Conservation (phyloP, 2,888 invertebrate genomes). For the Latrodectus hesperus region DNA sequence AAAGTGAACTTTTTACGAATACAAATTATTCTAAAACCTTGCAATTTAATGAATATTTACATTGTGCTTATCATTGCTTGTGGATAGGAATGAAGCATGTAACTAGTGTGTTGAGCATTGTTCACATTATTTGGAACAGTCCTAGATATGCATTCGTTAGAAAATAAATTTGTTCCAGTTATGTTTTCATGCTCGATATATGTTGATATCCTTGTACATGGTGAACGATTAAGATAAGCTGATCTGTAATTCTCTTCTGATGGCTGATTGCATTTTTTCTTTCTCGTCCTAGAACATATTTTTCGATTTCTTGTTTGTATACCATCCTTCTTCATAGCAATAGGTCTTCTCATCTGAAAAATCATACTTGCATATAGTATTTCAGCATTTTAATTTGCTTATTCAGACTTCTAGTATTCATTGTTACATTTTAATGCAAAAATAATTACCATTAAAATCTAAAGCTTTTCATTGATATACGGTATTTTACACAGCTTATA, state of each 20-base stretch:
- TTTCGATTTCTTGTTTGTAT: slow-evolving; percentile 99
- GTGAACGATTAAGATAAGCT: slow-evolving; percentile 7
- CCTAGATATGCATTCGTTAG: slow-evolving; percentile 8
- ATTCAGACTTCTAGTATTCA: too few species aligned
- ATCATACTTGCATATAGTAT: neutral
- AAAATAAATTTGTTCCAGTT: slow-evolving; percentile 3
- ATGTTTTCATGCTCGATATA: slow-evolving; percentile 44
- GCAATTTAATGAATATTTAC: neutral
- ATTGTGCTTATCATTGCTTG: slow-evolving; percentile 25
- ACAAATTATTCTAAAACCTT: too few species aligned
- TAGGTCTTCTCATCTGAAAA: slow-evolving; percentile 95
- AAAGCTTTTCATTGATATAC: too few species aligned
- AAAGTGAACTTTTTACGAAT: too few species aligned
- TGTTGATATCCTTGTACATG: slow-evolving; percentile 10
- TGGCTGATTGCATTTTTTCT: slow-evolving; percentile 79
- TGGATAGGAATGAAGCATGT: slow-evolving; percentile 45
- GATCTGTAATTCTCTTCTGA: slow-evolving; percentile 19
- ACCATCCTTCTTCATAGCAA: slow-evolving; percentile 99
- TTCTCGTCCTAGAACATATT: slow-evolving; percentile 97
- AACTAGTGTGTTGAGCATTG: slow-evolving; percentile 28
- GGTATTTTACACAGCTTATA: too few species aligned
- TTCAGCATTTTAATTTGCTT: neutral
- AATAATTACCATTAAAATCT: too few species aligned
- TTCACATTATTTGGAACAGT: slow-evolving; percentile 18
- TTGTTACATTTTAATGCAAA: too few species aligned